Evolutionary conservation across 2,888 invertebrate species (phyloP), one percentile per base, ranked within the genome.

Genomic region (Amphiduros pacificus): DNA sequence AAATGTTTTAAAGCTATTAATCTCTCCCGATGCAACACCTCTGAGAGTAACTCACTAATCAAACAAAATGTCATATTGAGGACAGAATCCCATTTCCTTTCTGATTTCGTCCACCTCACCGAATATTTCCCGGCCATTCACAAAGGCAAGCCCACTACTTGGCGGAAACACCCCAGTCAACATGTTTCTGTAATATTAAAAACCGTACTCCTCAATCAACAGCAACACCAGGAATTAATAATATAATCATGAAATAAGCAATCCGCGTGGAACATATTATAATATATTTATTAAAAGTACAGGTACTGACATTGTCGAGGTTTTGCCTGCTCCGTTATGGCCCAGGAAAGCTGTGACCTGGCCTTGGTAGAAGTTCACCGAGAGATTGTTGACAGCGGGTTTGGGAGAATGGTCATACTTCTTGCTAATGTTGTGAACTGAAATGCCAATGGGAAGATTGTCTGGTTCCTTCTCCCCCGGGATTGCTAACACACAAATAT

Each of bases 11-110:
- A n/a, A n/a, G n/a, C n/a, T n/a, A n/a, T n/a, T n/a, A n/a, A n/a
- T n/a, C n/a, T n/a, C n/a, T n/a, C n/a, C n/a, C n/a, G n/a, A n/a
- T n/a, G n/a, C n/a, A n/a, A n/a, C n/a, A n/a, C n/a, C n/a, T n/a
- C n/a, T n/a, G n/a, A n/a, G n/a, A n/a, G n/a, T n/a, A n/a, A 75
- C 78, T 77, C 69, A 82, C 82, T 75, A 77, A 50, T 79, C 77
- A 71, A 80, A 83, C n/a, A 84, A 71, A 2, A 79, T 73, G 66
- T 84, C 81, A 62, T 82, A 77, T 66, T 84, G 84, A 1, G 84
- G 82, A 71, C 84, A 84, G 52, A 81, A 71, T n/a, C 84, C 84
- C 24, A 84, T 62, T 31, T 74, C 65, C 36, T 71, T 68, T 44
- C 77, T 62, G 28, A 75, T 73, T 48, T 71, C 64, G 4, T 63